Evolutionary conservation across 1,140 invertebrate genomes (phyloP).

Genomic region (Belonocnema kinseyi): DNA sequence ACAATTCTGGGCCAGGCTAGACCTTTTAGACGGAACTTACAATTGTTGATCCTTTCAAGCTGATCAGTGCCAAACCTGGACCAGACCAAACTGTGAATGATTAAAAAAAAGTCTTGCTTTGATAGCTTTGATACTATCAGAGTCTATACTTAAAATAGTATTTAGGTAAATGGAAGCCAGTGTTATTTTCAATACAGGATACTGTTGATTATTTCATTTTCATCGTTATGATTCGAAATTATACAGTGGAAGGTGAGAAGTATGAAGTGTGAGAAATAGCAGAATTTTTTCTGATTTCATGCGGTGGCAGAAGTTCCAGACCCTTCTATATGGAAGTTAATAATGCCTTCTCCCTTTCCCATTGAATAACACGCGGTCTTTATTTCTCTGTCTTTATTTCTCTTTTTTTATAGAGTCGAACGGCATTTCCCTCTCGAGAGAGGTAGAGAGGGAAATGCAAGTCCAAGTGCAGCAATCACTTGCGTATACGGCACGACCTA

Average conservation of each 20-base stretch:
- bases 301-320: too few relatives aligned
- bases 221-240: not conserved
- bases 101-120: too few relatives aligned
- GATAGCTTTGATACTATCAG: too few relatives aligned
- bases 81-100: too few relatives aligned
- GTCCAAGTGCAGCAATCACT: constrained; percentile 67
- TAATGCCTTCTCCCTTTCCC: constrained; percentile 15
- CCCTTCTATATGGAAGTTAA: constrained; percentile 14
- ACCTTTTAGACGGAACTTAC: too few relatives aligned
- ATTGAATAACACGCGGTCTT: not conserved
- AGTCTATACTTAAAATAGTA: too few relatives aligned
- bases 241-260: not conserved
- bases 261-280: constrained; percentile 21
- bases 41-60: too few relatives aligned
- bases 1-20: too few relatives aligned
- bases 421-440: constrained; percentile 34
- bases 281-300: constrained; percentile 21
- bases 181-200: too few relatives aligned
- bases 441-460: constrained; percentile 54
- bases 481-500: constrained; percentile 55
- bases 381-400: not conserved
- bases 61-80: too few relatives aligned
- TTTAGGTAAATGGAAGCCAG: too few relatives aligned
- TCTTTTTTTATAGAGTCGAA: not conserved
- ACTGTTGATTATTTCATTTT: too few relatives aligned